Base-by-base conservation (phyloP, 1,140 invertebrate genomes). In the Drosophila simulans region DNA sequence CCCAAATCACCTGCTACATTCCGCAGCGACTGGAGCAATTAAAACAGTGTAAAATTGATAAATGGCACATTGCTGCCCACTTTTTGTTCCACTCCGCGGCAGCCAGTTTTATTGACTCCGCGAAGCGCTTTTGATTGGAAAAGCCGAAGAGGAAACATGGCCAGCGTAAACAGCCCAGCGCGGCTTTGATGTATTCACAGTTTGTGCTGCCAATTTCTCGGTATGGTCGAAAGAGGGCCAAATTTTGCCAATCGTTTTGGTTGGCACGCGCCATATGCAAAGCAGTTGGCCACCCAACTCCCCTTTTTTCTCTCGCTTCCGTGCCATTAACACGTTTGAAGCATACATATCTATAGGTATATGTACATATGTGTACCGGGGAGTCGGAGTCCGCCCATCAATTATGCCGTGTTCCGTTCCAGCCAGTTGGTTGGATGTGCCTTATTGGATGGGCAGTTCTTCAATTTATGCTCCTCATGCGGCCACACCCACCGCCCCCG, bases 351-450 rank as follows among this genome's bases (percentile, higher is more conserved):
- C n/a, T 8, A 7, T n/a, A 40, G 25, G 64, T 56, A 45, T 62
- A 8, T 31, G 7, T 31, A 31, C 7, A 31, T 31, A 7, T 27
- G 27, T 31, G 31, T 31, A 8, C 31, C 8, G 31, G 8, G 31
- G 58, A 46, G 10, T 27, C 17, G 43, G 17, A 31, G 64, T 69
- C 35, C 52, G 51, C 12, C 74, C 81, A 73, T 77, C 84, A 89
- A 88, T 88, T 88, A 88, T 89, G 84, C 79, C 80, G 71, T 89
- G 83, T 88, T 88, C 83, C 83, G 80, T 64, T 77, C 63, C 65
- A 45, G 43, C 54, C 31, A 20, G 42, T 51, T n/a, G 27, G 34
- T 17, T 15, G 27, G 34, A 17, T 15, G 25, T 35, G 40, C 49
- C 55, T 49, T 35, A 64, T 64, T 42, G 37, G 43, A 31, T 81